Percentiles rank a stretch among this genome's conserved stretches.
Conservation (phyloP, 2,888 invertebrate genomes). For the Nasonovia ribisnigri region DNA sequence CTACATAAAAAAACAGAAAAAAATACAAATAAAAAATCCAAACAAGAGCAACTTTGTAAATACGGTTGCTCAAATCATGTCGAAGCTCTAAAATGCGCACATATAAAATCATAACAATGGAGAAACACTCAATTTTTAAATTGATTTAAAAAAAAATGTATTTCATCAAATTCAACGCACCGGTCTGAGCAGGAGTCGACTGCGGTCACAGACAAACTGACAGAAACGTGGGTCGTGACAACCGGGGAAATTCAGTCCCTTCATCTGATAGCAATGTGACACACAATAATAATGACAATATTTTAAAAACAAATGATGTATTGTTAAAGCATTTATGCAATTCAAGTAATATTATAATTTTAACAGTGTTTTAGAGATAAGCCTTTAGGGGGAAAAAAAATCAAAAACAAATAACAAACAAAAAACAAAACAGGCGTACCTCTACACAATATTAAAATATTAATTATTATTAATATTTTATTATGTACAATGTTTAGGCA, state of each 20-base stretch:
- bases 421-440: slow-evolving; percentile 59
- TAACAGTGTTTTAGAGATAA: slow-evolving; percentile 57
- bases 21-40: slow-evolving; percentile 51
- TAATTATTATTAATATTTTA: slow-evolving; percentile 37
- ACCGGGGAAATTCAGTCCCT: slow-evolving; percentile 96
- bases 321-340: slow-evolving; percentile 59
- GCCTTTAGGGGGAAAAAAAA: slow-evolving; percentile 38
- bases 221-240: slow-evolving; percentile 95
- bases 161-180: slow-evolving; percentile 75
- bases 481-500: slow-evolving; percentile 52
- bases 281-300: slow-evolving; percentile 64
- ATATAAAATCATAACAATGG: slow-evolving; percentile 67
- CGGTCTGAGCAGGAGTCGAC: slow-evolving; percentile 95
- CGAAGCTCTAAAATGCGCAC: slow-evolving; percentile 67
- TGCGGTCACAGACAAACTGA: slow-evolving; percentile 96
- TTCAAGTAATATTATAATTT: slow-evolving; percentile 49
- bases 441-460: slow-evolving; percentile 30
- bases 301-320: slow-evolving; percentile 59
- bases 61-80: slow-evolving; percentile 67
- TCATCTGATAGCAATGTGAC: slow-evolving; percentile 77
- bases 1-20: slow-evolving; percentile 59
- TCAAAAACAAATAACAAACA: slow-evolving; percentile 43
- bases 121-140: slow-evolving; percentile 61
- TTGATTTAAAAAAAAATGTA: slow-evolving; percentile 59
- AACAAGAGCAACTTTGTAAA: slow-evolving; percentile 68